phyloP scores from a whole-genome alignment of 2,113 vertebrate genomes.

The Coptodon rendalli region DNA sequence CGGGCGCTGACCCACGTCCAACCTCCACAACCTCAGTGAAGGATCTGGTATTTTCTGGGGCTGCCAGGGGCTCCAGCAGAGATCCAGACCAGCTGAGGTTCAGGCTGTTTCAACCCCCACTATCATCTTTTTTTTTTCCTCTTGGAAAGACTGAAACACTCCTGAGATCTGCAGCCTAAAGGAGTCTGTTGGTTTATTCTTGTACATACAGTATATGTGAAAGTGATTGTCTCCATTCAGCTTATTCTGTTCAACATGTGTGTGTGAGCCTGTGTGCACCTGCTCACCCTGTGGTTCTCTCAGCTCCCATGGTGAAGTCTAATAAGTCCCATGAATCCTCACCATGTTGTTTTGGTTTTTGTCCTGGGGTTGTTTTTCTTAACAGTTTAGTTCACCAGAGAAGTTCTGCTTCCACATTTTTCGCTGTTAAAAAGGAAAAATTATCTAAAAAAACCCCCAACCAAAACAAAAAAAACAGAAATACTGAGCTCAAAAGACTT shows the following conservation, averaged over 20 bases:
- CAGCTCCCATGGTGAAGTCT: slow-evolving; percentile 32
- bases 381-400: slow-evolving; percentile 29
- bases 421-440: not conserved
- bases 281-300: slow-evolving; percentile 23
- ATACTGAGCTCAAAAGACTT: not conserved
- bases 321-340: slow-evolving; percentile 55
- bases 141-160: slow-evolving; percentile 25
- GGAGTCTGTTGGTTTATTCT: slow-evolving; percentile 49
- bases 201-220: slow-evolving; percentile 4
- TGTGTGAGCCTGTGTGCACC: slow-evolving; percentile 15
- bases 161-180: slow-evolving; percentile 59
- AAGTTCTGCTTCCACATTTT: not conserved
- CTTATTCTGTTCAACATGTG: not conserved
- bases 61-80: slow-evolving; percentile 48
- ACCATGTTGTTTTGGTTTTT: slow-evolving; percentile 52
- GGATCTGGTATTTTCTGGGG: slow-evolving; percentile 25
- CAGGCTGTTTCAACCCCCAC: slow-evolving; percentile 37
- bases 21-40: slow-evolving; percentile 48
- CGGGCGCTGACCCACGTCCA: slow-evolving; percentile 44
- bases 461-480: not conserved
- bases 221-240: slow-evolving; percentile 23
- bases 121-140: not conserved
- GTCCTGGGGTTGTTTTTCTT: slow-evolving; percentile 58
- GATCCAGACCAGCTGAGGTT: slow-evolving; percentile 59
- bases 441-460: not conserved